A percentile compares a stretch with the other conserved stretches of the same genome.
Conservation (phyloP, 2,888 invertebrate genomes). For the Baccha elongata region DNA sequence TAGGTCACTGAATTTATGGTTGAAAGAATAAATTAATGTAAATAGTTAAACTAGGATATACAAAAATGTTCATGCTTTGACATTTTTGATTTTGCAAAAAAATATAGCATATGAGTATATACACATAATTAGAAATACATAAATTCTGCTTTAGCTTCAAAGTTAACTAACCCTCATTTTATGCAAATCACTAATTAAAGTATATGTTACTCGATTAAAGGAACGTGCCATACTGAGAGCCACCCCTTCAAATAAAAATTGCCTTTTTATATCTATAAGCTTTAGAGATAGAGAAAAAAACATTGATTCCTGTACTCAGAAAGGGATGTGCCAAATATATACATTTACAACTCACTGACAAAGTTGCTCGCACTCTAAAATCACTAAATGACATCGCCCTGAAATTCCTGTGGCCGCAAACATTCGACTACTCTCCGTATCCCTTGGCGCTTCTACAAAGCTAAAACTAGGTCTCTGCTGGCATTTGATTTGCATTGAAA, state of each 20-base stretch:
- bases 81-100: not conserved
- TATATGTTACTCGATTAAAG: constrained; percentile 19
- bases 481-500: constrained; percentile 32
- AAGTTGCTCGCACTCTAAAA: constrained; percentile 29
- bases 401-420: constrained; percentile 37
- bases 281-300: not conserved
- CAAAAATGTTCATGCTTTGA: not conserved
- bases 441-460: not conserved
- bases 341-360: constrained; percentile 16
- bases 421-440: constrained; percentile 1
- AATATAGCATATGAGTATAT: too few species aligned
- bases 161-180: constrained; percentile 9
- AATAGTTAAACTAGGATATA: too few species aligned
- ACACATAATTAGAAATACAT: constrained; percentile 12
- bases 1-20: too few species aligned
- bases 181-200: constrained; percentile 43
- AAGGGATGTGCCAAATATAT: not conserved
- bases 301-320: not conserved
- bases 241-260: constrained; percentile 12
- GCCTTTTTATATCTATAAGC: constrained; percentile 8
- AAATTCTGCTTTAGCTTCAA: constrained; percentile 1
- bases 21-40: too few species aligned
- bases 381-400: constrained; percentile 26
- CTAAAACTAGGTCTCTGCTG: constrained; percentile 49
- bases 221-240: constrained; percentile 8